These are phyloP conservation scores for Chelonus insularis DNA, from an alignment of 1,140 invertebrate genomes.

Conservation along the genomic window DNA sequence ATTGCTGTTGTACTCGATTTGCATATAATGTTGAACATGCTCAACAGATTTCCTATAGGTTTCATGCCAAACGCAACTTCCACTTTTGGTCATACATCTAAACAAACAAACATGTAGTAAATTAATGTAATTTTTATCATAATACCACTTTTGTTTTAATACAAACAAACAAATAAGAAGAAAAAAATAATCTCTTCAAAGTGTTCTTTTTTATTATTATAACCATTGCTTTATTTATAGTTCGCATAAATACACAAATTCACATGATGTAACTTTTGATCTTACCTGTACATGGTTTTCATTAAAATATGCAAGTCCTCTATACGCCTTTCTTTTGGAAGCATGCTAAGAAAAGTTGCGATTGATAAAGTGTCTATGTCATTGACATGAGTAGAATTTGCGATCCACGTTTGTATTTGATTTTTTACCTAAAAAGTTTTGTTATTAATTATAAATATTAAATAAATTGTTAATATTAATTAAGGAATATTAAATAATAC, in stretches of 20 bases:
- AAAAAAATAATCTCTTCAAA: conserved; percentile 24
- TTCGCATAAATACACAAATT: conserved; percentile 8
- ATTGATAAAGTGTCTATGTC: conserved; percentile 54
- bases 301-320: conserved; percentile 52
- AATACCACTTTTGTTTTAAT: conserved; percentile 46
- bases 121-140: conserved; percentile 44
- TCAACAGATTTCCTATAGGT: conserved; percentile 54
- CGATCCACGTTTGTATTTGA: conserved; percentile 54
- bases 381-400: conserved; percentile 44
- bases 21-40: conserved; percentile 57
- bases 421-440: conserved; percentile 46
- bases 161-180: conserved; percentile 19
- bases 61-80: conserved; percentile 57
- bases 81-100: conserved; percentile 54
- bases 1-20: conserved; percentile 54
- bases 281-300: conserved; percentile 55
- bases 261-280: background rate
- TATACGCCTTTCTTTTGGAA: conserved; percentile 50
- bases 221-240: background rate
- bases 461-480: conserved; percentile 14
- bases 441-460: conserved; percentile 22
- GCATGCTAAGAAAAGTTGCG: conserved; percentile 52
- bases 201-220: conserved; percentile 23
- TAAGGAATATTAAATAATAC: conserved; percentile 35
- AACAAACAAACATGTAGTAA: conserved; percentile 40